A percentile compares a stretch with the other conserved stretches of the same genome.
Conservation (phyloP, 37 sponge, comb jelly and placozoan genomes). For the Petrosia ficiformis region DNA sequence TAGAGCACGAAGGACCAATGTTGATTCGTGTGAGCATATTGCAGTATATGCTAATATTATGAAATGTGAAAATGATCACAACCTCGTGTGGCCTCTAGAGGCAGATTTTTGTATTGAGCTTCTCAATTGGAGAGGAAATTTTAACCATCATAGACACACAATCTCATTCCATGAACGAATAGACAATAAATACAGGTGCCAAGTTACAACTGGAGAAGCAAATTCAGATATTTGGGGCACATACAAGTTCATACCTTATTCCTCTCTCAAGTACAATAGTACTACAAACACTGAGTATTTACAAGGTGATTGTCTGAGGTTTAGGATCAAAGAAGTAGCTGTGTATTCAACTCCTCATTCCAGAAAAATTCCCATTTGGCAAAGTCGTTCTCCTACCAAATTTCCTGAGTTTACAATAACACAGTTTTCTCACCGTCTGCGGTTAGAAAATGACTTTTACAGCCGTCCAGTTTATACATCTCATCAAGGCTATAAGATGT, state of each 20-base stretch:
- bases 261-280: not conserved
- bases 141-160: not conserved
- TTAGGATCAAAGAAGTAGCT: not conserved
- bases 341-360: not conserved
- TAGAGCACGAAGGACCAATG: not conserved
- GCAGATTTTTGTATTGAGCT: not conserved
- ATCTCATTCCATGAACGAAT: not conserved
- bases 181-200: not conserved
- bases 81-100: conserved; percentile 20
- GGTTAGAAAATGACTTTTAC: conserved; percentile 36
- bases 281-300: not conserved
- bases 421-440: not conserved
- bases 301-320: conserved; percentile 11
- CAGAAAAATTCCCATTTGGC: not conserved
- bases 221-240: not conserved
- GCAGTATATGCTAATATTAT: conserved; percentile 1
- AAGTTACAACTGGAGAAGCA: not conserved
- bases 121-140: not conserved
- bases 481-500: conserved; percentile 80
- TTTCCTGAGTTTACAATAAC: not conserved
- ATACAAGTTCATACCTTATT: not conserved
- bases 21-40: not conserved
- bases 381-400: not conserved
- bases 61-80: conserved; percentile 37
- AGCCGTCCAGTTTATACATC: conserved; percentile 78